Percentiles rank a stretch among this genome's conserved stretches.
These are phyloP conservation scores for Poeciliopsis turrubarensis DNA, from an alignment of 2,113 vertebrate species.

Conservation along the genomic window DNA sequence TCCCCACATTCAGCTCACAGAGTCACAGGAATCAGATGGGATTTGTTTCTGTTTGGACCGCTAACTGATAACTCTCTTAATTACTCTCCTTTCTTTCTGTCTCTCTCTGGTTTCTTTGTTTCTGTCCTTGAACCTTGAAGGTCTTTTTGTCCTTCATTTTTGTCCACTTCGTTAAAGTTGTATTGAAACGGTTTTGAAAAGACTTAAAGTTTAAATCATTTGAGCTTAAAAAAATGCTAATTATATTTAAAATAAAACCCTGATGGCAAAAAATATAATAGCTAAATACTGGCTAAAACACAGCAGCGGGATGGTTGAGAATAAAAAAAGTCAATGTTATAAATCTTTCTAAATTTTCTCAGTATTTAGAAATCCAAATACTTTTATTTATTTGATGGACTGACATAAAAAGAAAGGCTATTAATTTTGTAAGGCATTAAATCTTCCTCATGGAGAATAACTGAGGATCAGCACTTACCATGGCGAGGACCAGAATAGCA, in stretches of 20 bases:
- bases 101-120: slow-evolving; percentile 27
- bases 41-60: slow-evolving; percentile 24
- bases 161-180: slow-evolving; percentile 12
- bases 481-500: no score
- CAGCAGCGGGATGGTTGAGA: neutral
- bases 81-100: slow-evolving; percentile 4
- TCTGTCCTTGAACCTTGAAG: slow-evolving; percentile 36
- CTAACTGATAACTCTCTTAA: slow-evolving; percentile 20
- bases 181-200: slow-evolving; percentile 26
- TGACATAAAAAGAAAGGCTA: neutral
- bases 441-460: no score
- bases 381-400: neutral
- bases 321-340: no score
- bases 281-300: neutral
- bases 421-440: no score
- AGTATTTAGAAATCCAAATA: neutral
- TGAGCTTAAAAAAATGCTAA: neutral
- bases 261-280: neutral
- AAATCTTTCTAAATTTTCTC: no score
- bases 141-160: slow-evolving; percentile 30
- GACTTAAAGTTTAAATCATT: slow-evolving; percentile 4
- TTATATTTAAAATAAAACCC: neutral
- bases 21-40: neutral
- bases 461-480: no score
- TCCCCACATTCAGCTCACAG: neutral